These are phyloP conservation scores for Caenorhabditis panamensis DNA, from an alignment of 2,888 invertebrate genomes.

Conservation along the genomic window DNA sequence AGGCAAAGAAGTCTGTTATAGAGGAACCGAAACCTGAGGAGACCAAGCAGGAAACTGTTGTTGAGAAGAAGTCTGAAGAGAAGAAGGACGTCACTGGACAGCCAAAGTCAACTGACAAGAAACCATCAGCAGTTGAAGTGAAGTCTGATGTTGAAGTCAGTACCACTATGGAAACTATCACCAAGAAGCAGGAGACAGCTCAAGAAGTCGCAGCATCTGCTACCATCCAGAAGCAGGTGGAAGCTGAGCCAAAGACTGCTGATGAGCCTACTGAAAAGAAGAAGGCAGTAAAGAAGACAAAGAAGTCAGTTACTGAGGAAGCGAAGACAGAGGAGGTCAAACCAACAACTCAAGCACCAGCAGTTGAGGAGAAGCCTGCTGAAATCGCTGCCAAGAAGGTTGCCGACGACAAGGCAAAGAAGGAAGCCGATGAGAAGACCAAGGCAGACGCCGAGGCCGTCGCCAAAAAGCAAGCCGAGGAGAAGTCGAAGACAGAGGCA, in stretches of 20 bases:
- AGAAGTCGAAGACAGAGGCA: slow-evolving; percentile 21
- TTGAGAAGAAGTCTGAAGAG: neutral
- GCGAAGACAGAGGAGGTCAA: slow-evolving; percentile 26
- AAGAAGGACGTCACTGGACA: no score
- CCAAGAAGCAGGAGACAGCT: no score
- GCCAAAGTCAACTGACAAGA: slow-evolving; percentile 44
- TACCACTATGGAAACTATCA: no score
- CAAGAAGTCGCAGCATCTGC: slow-evolving; percentile 20
- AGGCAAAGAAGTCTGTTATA: slow-evolving; percentile 31
- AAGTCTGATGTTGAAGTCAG: slow-evolving; percentile 7
- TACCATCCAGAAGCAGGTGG: slow-evolving; percentile 44
- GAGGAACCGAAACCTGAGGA: slow-evolving; percentile 43
- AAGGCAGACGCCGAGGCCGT: slow-evolving; percentile 36
- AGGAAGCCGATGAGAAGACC: slow-evolving; percentile 27
- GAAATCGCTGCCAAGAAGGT: slow-evolving; percentile 8
- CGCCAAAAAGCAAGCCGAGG: slow-evolving; percentile 7
- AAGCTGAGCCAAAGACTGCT: slow-evolving; percentile 39
- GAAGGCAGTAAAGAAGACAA: slow-evolving; percentile 29
- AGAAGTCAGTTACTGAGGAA: slow-evolving; percentile 24
- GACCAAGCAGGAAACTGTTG: slow-evolving; percentile 14
- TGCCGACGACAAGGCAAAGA: slow-evolving; percentile 41
- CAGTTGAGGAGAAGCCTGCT: slow-evolving; percentile 27
- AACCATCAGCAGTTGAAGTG: slow-evolving; percentile 36
- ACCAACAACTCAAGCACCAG: slow-evolving; percentile 22
- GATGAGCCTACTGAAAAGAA: neutral